Base-by-base conservation (phyloP, 2,113 vertebrate genomes). In the Barnardius zonarius region DNA sequence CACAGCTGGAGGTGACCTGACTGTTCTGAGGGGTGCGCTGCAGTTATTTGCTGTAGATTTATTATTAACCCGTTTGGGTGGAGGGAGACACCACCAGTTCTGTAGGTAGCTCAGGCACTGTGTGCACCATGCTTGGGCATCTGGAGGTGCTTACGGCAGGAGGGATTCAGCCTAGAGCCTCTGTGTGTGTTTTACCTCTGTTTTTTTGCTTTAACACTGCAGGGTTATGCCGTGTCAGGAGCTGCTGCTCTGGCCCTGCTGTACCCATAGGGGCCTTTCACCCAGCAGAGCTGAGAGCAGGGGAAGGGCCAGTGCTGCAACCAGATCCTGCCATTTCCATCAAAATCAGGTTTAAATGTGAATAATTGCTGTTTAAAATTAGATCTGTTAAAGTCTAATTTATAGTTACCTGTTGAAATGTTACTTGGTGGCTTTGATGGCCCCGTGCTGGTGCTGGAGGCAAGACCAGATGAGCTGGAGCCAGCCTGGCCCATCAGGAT, bases 61-160 rank as follows among this genome's bases (percentile, higher is more conserved):
- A 3, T 30, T 17, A 5, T 13, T 30, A n/a, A 52, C 7, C 1
- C 6, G 0, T 41, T 43, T 10, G 18, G 66, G 30, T 15, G 67
- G 17, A 12, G 41, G 80, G 31, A 59, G 63, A 39, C 7, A 5
- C 8, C 5, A 5, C 27, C 19, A 27, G 43, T 8, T 35, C 61
- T 3, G 77, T 1, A 3, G 16, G 48, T 8, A 6, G 2, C 24
- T 37, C 1, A 7, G 55, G 2, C 0, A 6, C 59, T 6, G 44
- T 1, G 8, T 2, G n/a, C 4, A 19, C 35, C 0, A 0, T 8
- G 46, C 3, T 39, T 7, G 4, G 52, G 37, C 37, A 52, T 64
- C 64, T 52, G 72, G 5, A 25, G 43, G 5, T 12, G 54, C 11
- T 54, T 12, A 5, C 0, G 2, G n/a, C 46, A 54, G 16, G 33